Evolutionary conservation across 2,888 invertebrate genomes (phyloP).

Genomic region (Apotomis betuletana): DNA sequence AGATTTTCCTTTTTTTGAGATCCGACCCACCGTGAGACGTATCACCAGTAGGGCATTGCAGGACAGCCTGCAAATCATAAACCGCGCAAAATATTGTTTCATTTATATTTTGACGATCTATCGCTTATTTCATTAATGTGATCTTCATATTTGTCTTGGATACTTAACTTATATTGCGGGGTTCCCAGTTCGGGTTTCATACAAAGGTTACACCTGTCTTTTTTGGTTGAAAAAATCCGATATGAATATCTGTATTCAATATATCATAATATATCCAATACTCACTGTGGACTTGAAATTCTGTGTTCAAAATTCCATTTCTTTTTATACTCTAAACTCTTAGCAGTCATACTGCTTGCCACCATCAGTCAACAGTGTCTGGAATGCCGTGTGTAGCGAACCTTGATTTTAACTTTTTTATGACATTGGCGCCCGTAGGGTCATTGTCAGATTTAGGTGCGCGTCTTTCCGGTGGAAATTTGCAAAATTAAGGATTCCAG

Average conservation of each 20-base stretch:
- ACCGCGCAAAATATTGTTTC: conserved; percentile 42
- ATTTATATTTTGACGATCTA: conserved; percentile 44
- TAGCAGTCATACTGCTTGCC: no score
- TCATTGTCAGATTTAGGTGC: no score
- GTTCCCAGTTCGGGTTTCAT: conserved; percentile 39
- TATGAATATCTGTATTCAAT: conserved; percentile 41
- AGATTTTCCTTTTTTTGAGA: no score
- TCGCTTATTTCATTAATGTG: conserved; percentile 47
- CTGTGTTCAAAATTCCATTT: neutral
- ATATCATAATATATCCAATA: conserved; percentile 44
- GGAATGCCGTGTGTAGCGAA: no score
- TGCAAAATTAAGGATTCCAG: no score
- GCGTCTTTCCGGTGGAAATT: no score
- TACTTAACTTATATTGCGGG: conserved; percentile 32
- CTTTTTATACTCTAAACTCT: no score
- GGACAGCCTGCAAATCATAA: conserved; percentile 48
- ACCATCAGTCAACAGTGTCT: no score
- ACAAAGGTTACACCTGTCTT: conserved; percentile 48
- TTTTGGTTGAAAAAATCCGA: conserved; percentile 43
- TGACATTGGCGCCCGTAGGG: no score
- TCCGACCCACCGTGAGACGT: neutral
- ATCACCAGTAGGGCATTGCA: conserved; percentile 41
- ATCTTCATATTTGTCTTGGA: conserved; percentile 45
- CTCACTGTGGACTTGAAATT: conserved; percentile 21
- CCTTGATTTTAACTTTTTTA: no score